Base-by-base conservation (phyloP, 1,140 invertebrate genomes). In the Lepidurus couesii region DNA sequence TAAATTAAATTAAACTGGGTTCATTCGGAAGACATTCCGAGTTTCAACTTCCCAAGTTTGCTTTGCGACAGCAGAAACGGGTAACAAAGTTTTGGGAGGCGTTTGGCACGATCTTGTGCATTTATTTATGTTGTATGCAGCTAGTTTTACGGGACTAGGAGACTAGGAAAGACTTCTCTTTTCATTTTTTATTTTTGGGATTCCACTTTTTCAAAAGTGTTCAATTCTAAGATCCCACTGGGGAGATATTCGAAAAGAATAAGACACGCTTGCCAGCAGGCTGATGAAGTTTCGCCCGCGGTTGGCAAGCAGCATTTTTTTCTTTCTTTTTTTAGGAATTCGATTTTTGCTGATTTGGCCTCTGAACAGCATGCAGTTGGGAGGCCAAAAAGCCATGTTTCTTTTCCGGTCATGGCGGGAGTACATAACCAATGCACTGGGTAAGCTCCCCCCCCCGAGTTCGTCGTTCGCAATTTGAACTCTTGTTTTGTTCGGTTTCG, bases 231-330 rank as follows among this genome's bases (percentile, higher is more conserved):
- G 21, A 21, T 65, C 53, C 53, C 53, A 65, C 16, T 65, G 53
- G 53, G 53, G 53, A 34, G 53, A n/a, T 65, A 65, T 65, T 65
- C 53, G 53, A 65, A 65, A 65, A 65, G 53, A 65, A 65, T 21
- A 65, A 21, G 53, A 65, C 53, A 65, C 53, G 53, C 53, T 65
- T 65, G 7, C 53, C 53, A 65, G 53, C 53, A 65, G 53, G 53
- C 53, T 65, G 53, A 65, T 65, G 53, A 65, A 65, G 53, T 65
- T 65, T 65, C 16, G 16, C 53, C 21, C 53, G 53, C 13, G 53
- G 53, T 65, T 65, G 53, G 53, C 53, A 65, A 65, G 53, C 53
- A 65, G 53, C 53, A n/a, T 65, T 65, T 65, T 65, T 13, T 21
- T 21, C 1, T 3, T 34, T 34, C 3, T 34, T 34, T 26, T 26